Percentiles rank a stretch among this genome's conserved stretches.
Evolutionary conservation across 37 sponge, comb jelly and placozoan genomes (phyloP).

Genomic region (Ianthella basta): DNA sequence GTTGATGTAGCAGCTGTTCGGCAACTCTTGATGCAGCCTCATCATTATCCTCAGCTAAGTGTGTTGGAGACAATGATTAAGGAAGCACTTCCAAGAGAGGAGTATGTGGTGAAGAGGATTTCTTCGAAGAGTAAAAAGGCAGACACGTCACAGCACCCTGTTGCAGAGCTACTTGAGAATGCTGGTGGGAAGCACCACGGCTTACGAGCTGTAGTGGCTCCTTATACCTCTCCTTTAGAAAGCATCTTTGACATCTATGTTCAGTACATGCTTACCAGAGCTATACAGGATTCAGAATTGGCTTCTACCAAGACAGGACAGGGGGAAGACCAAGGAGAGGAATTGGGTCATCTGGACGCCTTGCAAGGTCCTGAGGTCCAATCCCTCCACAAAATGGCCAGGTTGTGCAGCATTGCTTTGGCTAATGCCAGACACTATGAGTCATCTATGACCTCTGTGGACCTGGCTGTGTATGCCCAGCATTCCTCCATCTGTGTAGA

Average conservation of each 20-base stretch:
- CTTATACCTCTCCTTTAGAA: slow-evolving; percentile 15
- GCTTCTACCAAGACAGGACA: neutral
- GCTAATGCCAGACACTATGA: neutral
- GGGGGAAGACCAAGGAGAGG: neutral
- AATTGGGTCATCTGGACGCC: too few species aligned
- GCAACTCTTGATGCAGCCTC: neutral
- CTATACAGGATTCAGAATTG: neutral
- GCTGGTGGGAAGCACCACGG: neutral
- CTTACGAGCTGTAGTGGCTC: neutral
- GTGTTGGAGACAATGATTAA: slow-evolving; percentile 12
- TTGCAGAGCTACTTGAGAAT: neutral
- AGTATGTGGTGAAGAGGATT: slow-evolving; percentile 22
- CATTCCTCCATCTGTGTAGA: slow-evolving; percentile 13
- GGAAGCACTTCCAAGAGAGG: neutral
- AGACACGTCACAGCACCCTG: neutral
- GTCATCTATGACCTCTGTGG: neutral
- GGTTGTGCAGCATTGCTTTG: neutral
- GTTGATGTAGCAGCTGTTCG: neutral
- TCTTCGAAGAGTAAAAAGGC: neutral
- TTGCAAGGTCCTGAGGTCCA: too few species aligned
- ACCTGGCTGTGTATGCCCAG: slow-evolving; percentile 11
- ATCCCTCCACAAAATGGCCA: neutral
- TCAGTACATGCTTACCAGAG: neutral
- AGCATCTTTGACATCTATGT: slow-evolving; percentile 12
- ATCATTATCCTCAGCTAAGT: neutral